These are phyloP conservation scores for Standfussiana lucernea DNA, from an alignment of 2,888 invertebrate species.

Conservation along the genomic window DNA sequence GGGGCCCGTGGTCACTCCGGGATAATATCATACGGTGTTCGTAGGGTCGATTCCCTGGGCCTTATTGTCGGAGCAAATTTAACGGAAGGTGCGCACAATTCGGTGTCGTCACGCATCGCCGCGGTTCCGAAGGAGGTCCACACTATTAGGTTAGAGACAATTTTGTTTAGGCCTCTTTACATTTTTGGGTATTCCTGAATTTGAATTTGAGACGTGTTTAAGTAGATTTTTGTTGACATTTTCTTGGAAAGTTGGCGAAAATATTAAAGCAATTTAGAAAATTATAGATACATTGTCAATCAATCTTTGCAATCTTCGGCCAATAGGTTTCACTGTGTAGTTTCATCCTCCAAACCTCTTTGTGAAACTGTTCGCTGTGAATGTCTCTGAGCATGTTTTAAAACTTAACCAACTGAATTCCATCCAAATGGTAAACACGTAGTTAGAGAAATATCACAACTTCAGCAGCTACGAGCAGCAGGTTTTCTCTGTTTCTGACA, in stretches of 20 bases:
- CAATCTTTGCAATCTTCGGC: neutral
- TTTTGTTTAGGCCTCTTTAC: constrained; percentile 54
- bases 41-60: constrained; percentile 71
- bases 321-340: neutral
- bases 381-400: neutral
- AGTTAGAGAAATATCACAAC: constrained; percentile 28
- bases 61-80: constrained; percentile 82
- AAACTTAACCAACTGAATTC: constrained; percentile 26
- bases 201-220: constrained; percentile 30
- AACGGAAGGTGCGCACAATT: constrained; percentile 76
- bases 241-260: neutral
- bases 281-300: no score
- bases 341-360: neutral
- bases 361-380: neutral
- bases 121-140: constrained; percentile 56
- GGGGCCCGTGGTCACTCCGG: constrained; percentile 77
- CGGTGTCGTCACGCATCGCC: constrained; percentile 66
- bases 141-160: constrained; percentile 59
- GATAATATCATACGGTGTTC: constrained; percentile 76
- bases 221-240: neutral
- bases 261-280: neutral
- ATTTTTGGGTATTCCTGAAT: constrained; percentile 35
- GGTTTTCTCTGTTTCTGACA: constrained; percentile 39
- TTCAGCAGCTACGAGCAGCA: constrained; percentile 19
- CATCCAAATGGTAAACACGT: constrained; percentile 25